Percentiles rank a stretch among this genome's conserved stretches.
Evolutionary conservation across 92 coral and sea anemone genomes (phyloP).

Genomic region (Meandrina meandrites): DNA sequence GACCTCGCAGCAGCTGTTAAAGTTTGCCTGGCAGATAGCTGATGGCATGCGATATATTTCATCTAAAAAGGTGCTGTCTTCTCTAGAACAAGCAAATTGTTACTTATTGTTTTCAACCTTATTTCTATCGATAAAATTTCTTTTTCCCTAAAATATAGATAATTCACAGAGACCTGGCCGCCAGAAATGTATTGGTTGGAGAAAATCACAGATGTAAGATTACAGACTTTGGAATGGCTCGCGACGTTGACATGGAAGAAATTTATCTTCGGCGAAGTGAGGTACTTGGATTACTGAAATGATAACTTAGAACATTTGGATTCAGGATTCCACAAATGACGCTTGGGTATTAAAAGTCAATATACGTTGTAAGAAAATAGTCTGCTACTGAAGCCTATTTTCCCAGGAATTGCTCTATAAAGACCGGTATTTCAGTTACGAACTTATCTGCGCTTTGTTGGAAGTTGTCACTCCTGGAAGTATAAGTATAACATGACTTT

Average conservation of each 20-base stretch:
- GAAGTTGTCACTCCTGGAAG: neutral
- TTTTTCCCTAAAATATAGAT: conserved; percentile 7
- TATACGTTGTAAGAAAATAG: too few relatives aligned
- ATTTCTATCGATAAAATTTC: neutral
- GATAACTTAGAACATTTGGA: neutral
- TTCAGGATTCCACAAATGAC: too few relatives aligned
- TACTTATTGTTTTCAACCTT: neutral
- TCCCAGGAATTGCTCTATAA: too few relatives aligned
- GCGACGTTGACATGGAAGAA: conserved; percentile 20
- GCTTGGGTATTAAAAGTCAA: too few relatives aligned
- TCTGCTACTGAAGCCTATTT: too few relatives aligned
- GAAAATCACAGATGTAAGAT: conserved; percentile 37
- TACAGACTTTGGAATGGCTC: conserved; percentile 53
- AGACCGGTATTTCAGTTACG: neutral
- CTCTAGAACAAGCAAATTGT: neutral
- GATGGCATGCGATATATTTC: conserved; percentile 64
- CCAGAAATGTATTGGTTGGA: conserved; percentile 46
- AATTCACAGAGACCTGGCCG: conserved; percentile 45
- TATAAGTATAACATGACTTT: too few relatives aligned
- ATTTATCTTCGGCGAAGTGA: conserved; percentile 31
- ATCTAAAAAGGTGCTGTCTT: conserved; percentile 27
- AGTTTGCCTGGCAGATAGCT: conserved; percentile 62
- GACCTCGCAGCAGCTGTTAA: conserved; percentile 51
- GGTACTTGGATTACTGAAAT: conserved; percentile 13
- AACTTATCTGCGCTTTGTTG: neutral